Base-by-base conservation (phyloP, 2,888 invertebrate genomes). In the Stramonita haemastoma region DNA sequence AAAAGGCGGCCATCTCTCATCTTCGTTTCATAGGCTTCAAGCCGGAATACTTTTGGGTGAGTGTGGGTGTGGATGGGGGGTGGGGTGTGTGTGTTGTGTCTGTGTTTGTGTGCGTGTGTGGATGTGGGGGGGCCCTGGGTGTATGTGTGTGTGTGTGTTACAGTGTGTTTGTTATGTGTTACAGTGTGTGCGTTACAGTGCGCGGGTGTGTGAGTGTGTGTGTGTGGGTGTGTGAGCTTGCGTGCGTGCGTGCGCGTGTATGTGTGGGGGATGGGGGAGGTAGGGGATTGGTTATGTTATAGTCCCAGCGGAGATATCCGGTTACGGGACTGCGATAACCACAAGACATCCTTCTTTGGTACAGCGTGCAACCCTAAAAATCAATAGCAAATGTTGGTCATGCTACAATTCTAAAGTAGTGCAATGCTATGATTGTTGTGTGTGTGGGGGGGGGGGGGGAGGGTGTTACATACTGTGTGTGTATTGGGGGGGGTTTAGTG, bases 1-100 rank as follows among this genome's bases (percentile, higher is more conserved):
- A 98, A 94, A 97, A 98, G 96, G 97, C 98, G 87, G 98, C 98
- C 6, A 97, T 97, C 88, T 97, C 98, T 89, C 98, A 98, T 96
- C 97, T 97, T 91, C 97, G 97, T 96, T 98, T 98, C 96, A 97
- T 98, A 1, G 98, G 98, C 17, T 98, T 98, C 96, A 97, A 98
- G 96, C 97, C 97, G 87, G 98, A 98, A 93, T 98, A 98, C 96
- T 98, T 98, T 97, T 98, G 98, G 98, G 98, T 98, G 90, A 93
- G 94, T 93, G 15, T 19, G 6, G 8, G 6, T 83, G 19, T 83
- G 17, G 2, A 4, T 83, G n/a, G 1, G 6, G 4, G 46, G 2
- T 57, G 46, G 17, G 5, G 11, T 2, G 32, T 81, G 34, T 34
- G 17, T 81, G 34, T 81, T 22, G 19, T 11, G 19, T 5, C 13